Percentiles rank a stretch among this genome's conserved stretches.
phyloP scores from a whole-genome alignment of 1,140 invertebrate species.

The Ruditapes philippinarum region DNA sequence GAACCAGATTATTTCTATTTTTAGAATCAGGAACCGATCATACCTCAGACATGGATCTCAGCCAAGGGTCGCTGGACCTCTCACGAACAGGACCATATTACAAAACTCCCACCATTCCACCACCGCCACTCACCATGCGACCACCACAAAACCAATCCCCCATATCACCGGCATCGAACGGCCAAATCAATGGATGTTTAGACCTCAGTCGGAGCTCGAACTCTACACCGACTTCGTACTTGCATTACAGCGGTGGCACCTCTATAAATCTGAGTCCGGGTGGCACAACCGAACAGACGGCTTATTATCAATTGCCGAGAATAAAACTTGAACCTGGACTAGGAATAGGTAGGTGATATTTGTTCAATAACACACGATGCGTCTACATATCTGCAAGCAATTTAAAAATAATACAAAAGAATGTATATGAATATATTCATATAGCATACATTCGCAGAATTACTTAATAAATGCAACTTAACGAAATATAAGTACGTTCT shows the following conservation, averaged over 20 bases:
- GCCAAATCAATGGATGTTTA: neutral
- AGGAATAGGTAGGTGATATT: conserved; percentile 57
- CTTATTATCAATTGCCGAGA: conserved; percentile 26
- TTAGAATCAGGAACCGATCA: conserved; percentile 40
- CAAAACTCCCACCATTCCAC: neutral
- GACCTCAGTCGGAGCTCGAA: conserved; percentile 13
- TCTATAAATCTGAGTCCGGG: conserved; percentile 8
- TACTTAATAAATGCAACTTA: too few relatives aligned
- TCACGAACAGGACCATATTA: conserved; percentile 25
- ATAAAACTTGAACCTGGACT: conserved; percentile 54
- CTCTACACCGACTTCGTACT: neutral
- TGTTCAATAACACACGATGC: too few relatives aligned
- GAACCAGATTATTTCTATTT: conserved; percentile 28
- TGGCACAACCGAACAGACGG: neutral
- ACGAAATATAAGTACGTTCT: too few relatives aligned
- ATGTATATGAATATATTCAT: too few relatives aligned
- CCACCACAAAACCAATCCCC: neutral
- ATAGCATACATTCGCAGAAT: too few relatives aligned
- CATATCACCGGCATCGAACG: neutral
- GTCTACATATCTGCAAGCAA: too few relatives aligned
- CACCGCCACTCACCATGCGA: neutral
- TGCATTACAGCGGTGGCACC: conserved; percentile 55
- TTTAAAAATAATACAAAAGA: too few relatives aligned
- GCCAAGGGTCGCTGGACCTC: conserved; percentile 33
- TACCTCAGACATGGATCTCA: conserved; percentile 61